Percentiles rank a stretch among this genome's conserved stretches.
These are phyloP conservation scores for Chionodraco myersi DNA, from an alignment of 2,113 vertebrate species.

Conservation along the genomic window DNA sequence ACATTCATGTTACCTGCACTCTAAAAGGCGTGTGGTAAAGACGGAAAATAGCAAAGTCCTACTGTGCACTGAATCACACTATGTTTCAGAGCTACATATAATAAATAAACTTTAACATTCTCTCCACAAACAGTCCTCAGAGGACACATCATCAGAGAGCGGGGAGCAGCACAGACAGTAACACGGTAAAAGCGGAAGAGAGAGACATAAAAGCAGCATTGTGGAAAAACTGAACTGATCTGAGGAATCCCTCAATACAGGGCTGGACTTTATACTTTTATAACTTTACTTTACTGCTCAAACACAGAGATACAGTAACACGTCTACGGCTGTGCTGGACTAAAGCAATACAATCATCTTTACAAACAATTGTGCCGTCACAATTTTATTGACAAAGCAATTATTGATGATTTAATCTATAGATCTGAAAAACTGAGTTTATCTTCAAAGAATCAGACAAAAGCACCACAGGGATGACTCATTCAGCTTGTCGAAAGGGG, in stretches of 20 bases:
- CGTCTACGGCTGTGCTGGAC: no score
- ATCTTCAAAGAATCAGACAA: no score
- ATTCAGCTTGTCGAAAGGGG: no score
- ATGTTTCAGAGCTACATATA: constrained; percentile 24
- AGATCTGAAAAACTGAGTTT: no score
- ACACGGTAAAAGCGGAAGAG: constrained; percentile 16
- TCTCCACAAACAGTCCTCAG: constrained; percentile 70
- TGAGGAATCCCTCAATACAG: constrained; percentile 37
- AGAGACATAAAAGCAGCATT: constrained; percentile 39
- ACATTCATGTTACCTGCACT: constrained; percentile 64
- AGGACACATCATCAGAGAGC: constrained; percentile 64
- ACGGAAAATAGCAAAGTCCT: constrained; percentile 19
- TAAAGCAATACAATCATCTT: no score
- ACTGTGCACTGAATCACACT: constrained; percentile 39
- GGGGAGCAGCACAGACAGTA: constrained; percentile 39
- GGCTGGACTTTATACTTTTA: constrained; percentile 8
- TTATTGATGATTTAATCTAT: no score
- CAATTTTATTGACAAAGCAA: no score
- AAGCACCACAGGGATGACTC: no score
- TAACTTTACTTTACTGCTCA: constrained; percentile 4
- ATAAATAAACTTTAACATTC: constrained; percentile 65
- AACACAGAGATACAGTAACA: constrained; percentile 21
- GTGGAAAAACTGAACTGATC: constrained; percentile 78
- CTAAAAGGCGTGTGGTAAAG: constrained; percentile 10
- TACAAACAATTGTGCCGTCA: no score